phyloP scores from a whole-genome alignment of 2,888 invertebrate species.

The Acanthosoma haemorrhoidale region DNA sequence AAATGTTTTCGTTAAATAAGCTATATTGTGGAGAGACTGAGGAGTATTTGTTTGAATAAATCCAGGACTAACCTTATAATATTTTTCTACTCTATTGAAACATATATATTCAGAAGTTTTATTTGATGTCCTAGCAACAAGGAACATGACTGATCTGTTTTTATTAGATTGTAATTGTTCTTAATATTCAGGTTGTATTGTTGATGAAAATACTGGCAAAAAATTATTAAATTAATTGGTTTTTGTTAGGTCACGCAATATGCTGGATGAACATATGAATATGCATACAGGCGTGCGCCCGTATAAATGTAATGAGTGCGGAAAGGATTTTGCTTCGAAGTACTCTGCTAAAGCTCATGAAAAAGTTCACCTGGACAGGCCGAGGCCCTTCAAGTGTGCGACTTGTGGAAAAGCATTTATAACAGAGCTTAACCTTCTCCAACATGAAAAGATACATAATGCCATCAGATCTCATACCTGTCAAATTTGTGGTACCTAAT shows the following conservation, averaged over 20 bases:
- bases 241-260: conserved; percentile 55
- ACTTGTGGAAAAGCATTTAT: conserved; percentile 68
- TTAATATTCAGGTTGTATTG: neutral
- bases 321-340: conserved; percentile 71
- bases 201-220: neutral
- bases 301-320: conserved; percentile 59
- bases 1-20: too few relatives aligned
- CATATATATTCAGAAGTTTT: too few relatives aligned
- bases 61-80: too few relatives aligned
- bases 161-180: too few relatives aligned
- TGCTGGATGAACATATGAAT: conserved; percentile 68
- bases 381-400: conserved; percentile 62
- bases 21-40: too few relatives aligned
- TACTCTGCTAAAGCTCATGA: conserved; percentile 70
- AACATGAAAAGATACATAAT: conserved; percentile 69
- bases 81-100: too few relatives aligned
- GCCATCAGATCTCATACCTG: conserved; percentile 66
- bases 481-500: conserved; percentile 58
- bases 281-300: conserved; percentile 64
- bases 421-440: conserved; percentile 67
- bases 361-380: conserved; percentile 64
- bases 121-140: too few relatives aligned
- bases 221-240: neutral
- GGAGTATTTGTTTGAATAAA: too few relatives aligned
- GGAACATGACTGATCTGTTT: too few relatives aligned